These are phyloP conservation scores for Lithobates sylvaticus DNA, from an alignment of 2,797 vertebrate species.

Conservation along the genomic window DNA sequence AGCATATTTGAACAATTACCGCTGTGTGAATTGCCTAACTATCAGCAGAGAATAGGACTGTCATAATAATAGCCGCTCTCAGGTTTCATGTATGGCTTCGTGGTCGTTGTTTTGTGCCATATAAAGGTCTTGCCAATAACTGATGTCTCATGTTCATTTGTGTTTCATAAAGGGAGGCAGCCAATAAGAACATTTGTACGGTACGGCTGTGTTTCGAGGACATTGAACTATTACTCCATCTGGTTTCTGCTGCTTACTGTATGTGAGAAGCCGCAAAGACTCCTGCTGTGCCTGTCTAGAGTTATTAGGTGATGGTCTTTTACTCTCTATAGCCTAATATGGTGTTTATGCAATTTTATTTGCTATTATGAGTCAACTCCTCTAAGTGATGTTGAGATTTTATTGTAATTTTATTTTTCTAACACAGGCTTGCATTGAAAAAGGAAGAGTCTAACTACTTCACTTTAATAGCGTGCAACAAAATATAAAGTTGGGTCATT, in stretches of 20 bases:
- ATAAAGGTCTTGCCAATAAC: slow-evolving; percentile 56
- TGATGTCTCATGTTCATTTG: slow-evolving; percentile 58
- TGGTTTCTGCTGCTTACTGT: slow-evolving; percentile 51
- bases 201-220: slow-evolving; percentile 45
- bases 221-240: slow-evolving; percentile 55
- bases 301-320: slow-evolving; percentile 39
- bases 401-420: background rate
- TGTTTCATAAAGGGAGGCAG: slow-evolving; percentile 45
- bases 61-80: slow-evolving; percentile 57
- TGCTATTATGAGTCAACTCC: slow-evolving; percentile 16
- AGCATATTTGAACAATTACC: slow-evolving; percentile 61
- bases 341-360: slow-evolving; percentile 27
- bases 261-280: slow-evolving; percentile 18
- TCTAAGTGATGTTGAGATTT: background rate
- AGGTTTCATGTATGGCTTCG: slow-evolving; percentile 60
- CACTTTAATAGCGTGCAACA: background rate
- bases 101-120: slow-evolving; percentile 57
- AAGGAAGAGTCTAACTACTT: background rate
- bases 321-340: slow-evolving; percentile 44
- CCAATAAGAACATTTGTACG: slow-evolving; percentile 50
- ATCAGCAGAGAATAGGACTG: slow-evolving; percentile 56
- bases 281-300: slow-evolving; percentile 24
- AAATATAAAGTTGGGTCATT: background rate
- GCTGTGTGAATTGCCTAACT: slow-evolving; percentile 52
- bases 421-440: background rate